Percentiles rank a stretch among this genome's conserved stretches.
phyloP scores from a whole-genome alignment of 1,140 invertebrate species.

The Leguminivora glycinivorella region DNA sequence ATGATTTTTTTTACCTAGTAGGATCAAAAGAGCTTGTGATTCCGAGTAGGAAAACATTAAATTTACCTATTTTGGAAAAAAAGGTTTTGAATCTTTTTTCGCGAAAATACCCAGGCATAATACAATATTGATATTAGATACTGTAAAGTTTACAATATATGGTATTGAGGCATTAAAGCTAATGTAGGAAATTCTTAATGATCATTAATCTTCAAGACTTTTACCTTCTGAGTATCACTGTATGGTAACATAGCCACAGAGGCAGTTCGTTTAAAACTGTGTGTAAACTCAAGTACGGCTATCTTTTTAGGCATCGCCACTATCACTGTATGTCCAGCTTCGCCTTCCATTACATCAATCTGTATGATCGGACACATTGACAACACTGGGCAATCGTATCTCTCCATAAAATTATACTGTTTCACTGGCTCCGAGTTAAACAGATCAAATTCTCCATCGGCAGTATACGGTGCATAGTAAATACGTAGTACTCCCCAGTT shows the following conservation, averaged over 20 bases:
- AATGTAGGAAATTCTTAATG: neutral
- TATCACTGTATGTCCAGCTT: conserved; percentile 54
- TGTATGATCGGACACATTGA: conserved; percentile 55
- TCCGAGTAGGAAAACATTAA: no score
- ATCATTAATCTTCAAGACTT: conserved; percentile 36
- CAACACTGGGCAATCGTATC: conserved; percentile 50
- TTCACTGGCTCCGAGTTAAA: conserved; percentile 54
- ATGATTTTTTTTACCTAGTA: no score
- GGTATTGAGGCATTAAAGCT: neutral
- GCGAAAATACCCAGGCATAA: no score
- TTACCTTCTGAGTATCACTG: conserved; percentile 37
- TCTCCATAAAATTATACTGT: conserved; percentile 62
- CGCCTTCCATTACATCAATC: conserved; percentile 52
- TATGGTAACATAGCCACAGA: conserved; percentile 45
- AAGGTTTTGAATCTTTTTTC: no score
- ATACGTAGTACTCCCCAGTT: conserved; percentile 61
- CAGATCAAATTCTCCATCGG: conserved; percentile 51
- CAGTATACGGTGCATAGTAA: conserved; percentile 53
- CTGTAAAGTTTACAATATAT: no score
- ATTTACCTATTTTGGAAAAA: no score
- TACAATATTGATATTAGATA: no score
- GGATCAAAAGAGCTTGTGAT: no score
- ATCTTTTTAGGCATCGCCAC: conserved; percentile 65
- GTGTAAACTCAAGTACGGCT: conserved; percentile 50
- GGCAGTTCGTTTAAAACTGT: conserved; percentile 43